phyloP scores from a whole-genome alignment of 2,888 invertebrate genomes.

The Papilio demoleus region DNA sequence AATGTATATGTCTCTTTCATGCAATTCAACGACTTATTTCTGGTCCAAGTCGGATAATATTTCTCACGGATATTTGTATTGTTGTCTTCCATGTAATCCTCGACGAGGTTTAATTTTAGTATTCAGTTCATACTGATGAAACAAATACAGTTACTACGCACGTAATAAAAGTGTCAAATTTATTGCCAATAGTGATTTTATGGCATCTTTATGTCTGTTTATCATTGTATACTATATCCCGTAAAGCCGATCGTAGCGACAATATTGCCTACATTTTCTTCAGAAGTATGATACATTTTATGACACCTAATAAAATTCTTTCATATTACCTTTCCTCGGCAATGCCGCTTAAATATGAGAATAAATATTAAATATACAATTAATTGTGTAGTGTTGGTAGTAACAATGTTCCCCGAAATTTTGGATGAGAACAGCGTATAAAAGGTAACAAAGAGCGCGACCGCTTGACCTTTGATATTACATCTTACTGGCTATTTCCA shows the following conservation, averaged over 20 bases:
- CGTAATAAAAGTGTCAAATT: constrained; percentile 50
- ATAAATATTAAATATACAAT: constrained; percentile 32
- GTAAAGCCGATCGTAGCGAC: constrained; percentile 47
- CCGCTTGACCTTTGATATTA: constrained; percentile 43
- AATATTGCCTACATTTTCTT: constrained; percentile 48
- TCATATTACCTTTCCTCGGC: constrained; percentile 29
- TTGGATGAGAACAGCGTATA: constrained; percentile 35
- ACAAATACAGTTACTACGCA: constrained; percentile 33
- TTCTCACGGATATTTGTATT: too few relatives aligned
- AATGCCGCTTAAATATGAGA: constrained; percentile 22
- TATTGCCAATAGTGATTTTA: constrained; percentile 51
- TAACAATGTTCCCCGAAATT: constrained; percentile 37
- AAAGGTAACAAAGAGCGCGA: constrained; percentile 40
- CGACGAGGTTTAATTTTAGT: neutral
- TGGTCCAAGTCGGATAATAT: neutral
- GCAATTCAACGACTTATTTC: too few relatives aligned
- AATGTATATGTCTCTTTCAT: too few relatives aligned
- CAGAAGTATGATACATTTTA: constrained; percentile 46
- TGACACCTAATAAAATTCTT: constrained; percentile 48
- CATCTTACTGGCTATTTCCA: constrained; percentile 12
- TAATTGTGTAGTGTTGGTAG: constrained; percentile 32
- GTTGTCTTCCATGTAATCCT: too few relatives aligned
- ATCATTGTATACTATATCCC: constrained; percentile 48
- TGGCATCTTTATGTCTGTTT: constrained; percentile 54
- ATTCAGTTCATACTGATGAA: constrained; percentile 15